A percentile compares a stretch with the other conserved stretches of the same genome.
Conservation (phyloP, 2,888 invertebrate genomes). For the Achlya flavicornis region DNA sequence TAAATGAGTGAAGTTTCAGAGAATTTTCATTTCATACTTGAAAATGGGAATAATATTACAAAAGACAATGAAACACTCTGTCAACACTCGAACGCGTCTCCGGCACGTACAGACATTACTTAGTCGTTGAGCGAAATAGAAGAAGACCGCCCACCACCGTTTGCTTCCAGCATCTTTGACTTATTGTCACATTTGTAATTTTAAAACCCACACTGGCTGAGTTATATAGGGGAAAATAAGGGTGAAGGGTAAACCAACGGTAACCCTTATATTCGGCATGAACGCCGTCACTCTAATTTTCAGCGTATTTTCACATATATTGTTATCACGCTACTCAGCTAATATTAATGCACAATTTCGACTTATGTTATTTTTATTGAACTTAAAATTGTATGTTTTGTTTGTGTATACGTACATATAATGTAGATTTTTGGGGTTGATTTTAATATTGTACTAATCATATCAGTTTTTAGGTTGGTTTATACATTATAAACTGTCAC, state of each 20-base stretch:
- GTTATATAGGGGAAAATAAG: constrained; percentile 2
- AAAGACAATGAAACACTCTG: constrained; percentile 56
- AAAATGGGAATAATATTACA: constrained; percentile 37
- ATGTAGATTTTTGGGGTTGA: too few relatives aligned
- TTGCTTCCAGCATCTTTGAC: constrained; percentile 12
- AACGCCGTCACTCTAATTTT: constrained; percentile 41
- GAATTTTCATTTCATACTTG: constrained; percentile 10
- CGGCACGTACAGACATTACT: constrained; percentile 37
- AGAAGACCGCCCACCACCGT: constrained; percentile 32
- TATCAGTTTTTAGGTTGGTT: too few relatives aligned
- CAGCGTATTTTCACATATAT: constrained; percentile 42
- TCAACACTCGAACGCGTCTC: constrained; percentile 45
- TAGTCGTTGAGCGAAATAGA: constrained; percentile 44
- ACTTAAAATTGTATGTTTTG: background rate
- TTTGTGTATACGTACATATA: too few relatives aligned
- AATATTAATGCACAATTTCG: constrained; percentile 28
- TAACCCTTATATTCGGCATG: constrained; percentile 24
- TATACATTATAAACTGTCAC: too few relatives aligned
- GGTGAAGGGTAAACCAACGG: constrained; percentile 33
- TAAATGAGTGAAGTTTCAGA: background rate
- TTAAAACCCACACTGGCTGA: background rate
- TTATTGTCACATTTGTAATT: background rate
- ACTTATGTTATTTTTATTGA: constrained; percentile 18
- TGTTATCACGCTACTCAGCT: constrained; percentile 37
- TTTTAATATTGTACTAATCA: too few relatives aligned